Evolutionary conservation across 2,113 vertebrate genomes (phyloP), one percentile per base, ranked within the genome.

Genomic region (Epinephelus cyanopodus): DNA sequence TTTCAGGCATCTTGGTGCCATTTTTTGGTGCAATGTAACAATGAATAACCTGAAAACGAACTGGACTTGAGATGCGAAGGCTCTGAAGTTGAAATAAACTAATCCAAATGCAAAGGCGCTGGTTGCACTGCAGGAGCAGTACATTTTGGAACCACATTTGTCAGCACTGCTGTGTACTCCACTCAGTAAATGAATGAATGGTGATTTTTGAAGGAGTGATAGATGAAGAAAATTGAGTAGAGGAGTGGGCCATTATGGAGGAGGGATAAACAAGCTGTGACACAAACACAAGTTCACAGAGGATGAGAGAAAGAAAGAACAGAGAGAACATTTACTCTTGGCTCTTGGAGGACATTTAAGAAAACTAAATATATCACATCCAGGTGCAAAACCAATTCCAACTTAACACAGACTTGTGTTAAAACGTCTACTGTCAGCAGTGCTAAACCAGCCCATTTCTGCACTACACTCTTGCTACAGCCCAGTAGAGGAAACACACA

Each of bases 401-500:
- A 86, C 72, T 68, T 72, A 65, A 73, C 64, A 69, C 9, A 52
- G 69, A 75, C 48, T 45, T 78, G 62, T 87, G 67, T 79, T 75
- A 77, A 90, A 89, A 82, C 21, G 54, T 60, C 57, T 63, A 42
- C 70, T 61, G 71, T 90, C 82, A 86, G 86, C 81, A 87, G 60
- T 71, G 70, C 68, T 81, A 77, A 83, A 81, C 50, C 81, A 45
- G 79, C 23, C 45, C 63, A 57, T 79, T 81, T 76, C 76, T 67
- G 72, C 75, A 67, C 10, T 67, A 79, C 54, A 53, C 39, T 60
- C 56, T 19, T 65, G 58, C 77, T 77, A 66, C 45, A 72, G 66
- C 58, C 17, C 50, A 77, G 48, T 56, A 42, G 37, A 75, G 57
- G 9, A 69, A 52, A 62, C 63, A 69, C 74, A 64, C 61, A 42